Evolutionary conservation across 2,888 invertebrate species (phyloP).

Genomic region (Fragum sueziense): DNA sequence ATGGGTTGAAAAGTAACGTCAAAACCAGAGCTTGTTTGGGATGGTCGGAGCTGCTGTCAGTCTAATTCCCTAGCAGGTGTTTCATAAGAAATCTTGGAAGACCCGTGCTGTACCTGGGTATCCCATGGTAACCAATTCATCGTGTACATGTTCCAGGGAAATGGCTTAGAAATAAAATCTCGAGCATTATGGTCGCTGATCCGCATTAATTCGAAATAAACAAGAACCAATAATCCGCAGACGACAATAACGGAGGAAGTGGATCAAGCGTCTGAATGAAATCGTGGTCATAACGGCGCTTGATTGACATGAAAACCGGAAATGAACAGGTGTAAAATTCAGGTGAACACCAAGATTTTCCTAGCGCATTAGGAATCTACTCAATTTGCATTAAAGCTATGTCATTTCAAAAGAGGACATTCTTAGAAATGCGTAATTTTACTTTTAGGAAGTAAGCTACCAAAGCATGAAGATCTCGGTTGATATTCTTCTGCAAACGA

Average conservation of each 20-base stretch:
- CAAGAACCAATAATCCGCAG: conserved; percentile 29
- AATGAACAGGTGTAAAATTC: conserved; percentile 40
- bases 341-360: conserved; percentile 24
- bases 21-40: no score
- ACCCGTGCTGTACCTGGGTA: background rate
- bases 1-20: no score
- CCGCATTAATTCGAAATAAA: conserved; percentile 57
- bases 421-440: no score
- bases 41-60: no score
- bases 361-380: conserved; percentile 14
- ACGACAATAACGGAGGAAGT: conserved; percentile 37
- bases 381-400: conserved; percentile 22
- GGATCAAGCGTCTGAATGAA: conserved; percentile 25
- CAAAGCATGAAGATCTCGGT: no score
- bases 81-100: background rate
- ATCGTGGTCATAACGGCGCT: conserved; percentile 30
- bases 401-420: no score
- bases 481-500: no score
- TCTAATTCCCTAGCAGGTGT: background rate
- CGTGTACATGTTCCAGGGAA: conserved; percentile 1
- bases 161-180: conserved; percentile 25
- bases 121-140: conserved; percentile 4
- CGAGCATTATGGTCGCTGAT: conserved; percentile 27
- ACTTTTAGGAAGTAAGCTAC: no score
- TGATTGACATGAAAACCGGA: conserved; percentile 36